phyloP scores from a whole-genome alignment of 2,888 invertebrate species.

The Thysanoteuthis rhombus region DNA sequence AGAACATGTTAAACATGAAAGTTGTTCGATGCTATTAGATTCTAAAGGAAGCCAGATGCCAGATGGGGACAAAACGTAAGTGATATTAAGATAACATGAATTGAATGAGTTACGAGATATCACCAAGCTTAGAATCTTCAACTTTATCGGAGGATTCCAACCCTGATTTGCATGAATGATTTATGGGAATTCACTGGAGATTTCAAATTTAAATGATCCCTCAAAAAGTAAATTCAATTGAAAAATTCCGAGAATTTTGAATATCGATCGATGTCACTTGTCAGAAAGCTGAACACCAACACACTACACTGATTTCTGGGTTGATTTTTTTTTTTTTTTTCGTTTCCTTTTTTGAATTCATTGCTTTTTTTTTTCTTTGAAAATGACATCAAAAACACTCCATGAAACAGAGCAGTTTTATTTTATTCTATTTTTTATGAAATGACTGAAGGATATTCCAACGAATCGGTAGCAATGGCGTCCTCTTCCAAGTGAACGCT shows the following conservation, averaged over 20 bases:
- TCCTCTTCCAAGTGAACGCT: not conserved
- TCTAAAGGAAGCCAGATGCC: not conserved
- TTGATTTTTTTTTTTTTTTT: not conserved
- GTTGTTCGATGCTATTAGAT: too few relatives aligned
- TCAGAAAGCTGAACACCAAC: not conserved
- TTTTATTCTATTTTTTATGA: not conserved
- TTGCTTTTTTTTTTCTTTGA: not conserved
- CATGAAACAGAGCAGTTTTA: not conserved
- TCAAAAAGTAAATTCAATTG: not conserved
- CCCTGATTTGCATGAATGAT: not conserved
- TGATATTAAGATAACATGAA: too few relatives aligned
- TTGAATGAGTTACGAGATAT: not conserved
- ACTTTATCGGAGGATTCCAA: not conserved
- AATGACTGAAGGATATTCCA: not conserved
- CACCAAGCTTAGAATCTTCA: not conserved
- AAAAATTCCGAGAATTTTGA: not conserved
- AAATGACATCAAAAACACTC: not conserved
- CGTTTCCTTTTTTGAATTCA: not conserved
- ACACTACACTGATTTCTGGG: too few relatives aligned
- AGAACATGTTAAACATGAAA: too few relatives aligned
- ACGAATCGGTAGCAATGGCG: not conserved
- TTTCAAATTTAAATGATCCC: not conserved
- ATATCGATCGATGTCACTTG: not conserved
- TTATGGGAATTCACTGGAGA: not conserved
- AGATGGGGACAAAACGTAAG: not conserved